These are phyloP conservation scores for Solea senegalensis DNA, from an alignment of 2,113 vertebrate species.

Conservation along the genomic window DNA sequence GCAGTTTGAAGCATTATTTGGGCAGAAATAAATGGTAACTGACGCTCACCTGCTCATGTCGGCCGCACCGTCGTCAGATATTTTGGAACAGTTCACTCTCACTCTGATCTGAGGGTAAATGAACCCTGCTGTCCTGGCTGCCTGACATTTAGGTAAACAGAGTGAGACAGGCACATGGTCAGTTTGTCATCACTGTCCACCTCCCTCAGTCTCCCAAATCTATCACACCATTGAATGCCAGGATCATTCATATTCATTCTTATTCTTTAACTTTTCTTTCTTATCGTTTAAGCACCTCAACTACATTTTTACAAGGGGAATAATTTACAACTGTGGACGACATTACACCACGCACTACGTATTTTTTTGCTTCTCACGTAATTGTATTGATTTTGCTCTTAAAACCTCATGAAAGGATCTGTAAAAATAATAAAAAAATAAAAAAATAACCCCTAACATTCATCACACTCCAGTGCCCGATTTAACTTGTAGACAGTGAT, in stretches of 20 bases:
- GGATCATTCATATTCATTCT: conserved; percentile 20
- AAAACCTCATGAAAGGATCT: too few species aligned
- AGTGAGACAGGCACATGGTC: conserved; percentile 56
- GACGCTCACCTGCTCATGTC: conserved; percentile 64
- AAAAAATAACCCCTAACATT: conserved; percentile 7
- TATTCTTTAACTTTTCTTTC: not conserved
- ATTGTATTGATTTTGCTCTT: too few species aligned
- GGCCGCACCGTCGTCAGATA: conserved; percentile 32
- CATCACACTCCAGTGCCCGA: conserved; percentile 11
- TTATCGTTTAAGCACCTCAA: not conserved
- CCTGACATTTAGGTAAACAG: conserved; percentile 69
- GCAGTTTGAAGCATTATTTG: conserved; percentile 17
- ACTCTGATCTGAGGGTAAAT: conserved; percentile 72
- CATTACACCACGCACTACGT: too few species aligned
- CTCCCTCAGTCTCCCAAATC: conserved; percentile 30
- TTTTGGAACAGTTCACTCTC: conserved; percentile 23
- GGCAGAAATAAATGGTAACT: conserved; percentile 23
- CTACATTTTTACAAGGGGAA: not conserved
- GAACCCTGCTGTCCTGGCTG: conserved; percentile 64
- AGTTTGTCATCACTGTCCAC: conserved; percentile 44
- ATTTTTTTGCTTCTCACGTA: too few species aligned
- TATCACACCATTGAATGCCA: conserved; percentile 27
- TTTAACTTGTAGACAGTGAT: conserved; percentile 48
- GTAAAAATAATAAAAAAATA: not conserved
- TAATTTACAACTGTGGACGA: too few species aligned